These are phyloP conservation scores for Eupithecia abbreviata DNA, from an alignment of 2,888 invertebrate genomes.

Conservation along the genomic window DNA sequence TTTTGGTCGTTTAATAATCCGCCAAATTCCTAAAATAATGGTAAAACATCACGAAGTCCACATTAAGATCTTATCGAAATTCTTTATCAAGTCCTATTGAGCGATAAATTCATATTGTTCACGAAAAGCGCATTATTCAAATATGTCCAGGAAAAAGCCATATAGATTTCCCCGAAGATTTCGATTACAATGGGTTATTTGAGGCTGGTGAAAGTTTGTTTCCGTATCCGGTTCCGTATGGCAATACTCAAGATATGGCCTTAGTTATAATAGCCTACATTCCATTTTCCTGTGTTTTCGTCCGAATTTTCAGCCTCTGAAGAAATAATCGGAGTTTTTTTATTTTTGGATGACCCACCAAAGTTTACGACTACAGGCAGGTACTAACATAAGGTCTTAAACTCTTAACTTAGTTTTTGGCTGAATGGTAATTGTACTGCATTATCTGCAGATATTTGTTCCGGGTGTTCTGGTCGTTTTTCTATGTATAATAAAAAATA, in stretches of 20 bases:
- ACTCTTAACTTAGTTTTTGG: no score
- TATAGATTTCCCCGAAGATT: neutral
- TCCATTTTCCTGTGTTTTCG: neutral
- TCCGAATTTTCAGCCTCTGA: neutral
- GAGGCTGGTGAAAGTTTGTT: neutral
- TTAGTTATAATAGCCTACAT: neutral
- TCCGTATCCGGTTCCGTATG: neutral
- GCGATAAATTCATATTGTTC: constrained; percentile 1
- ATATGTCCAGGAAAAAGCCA: neutral
- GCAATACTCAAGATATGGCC: neutral
- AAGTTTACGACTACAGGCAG: no score
- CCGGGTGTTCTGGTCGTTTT: no score
- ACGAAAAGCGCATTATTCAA: constrained; percentile 1
- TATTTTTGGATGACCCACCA: no score
- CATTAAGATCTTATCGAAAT: constrained; percentile 15
- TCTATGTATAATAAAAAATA: no score
- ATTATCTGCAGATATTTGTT: no score
- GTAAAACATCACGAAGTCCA: constrained; percentile 9
- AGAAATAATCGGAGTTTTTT: neutral
- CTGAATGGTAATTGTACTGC: no score
- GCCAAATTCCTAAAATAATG: constrained; percentile 8
- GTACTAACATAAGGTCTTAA: no score
- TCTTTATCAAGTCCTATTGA: constrained; percentile 7
- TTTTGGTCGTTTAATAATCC: neutral
- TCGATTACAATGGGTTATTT: neutral